Evolutionary conservation across 1,140 invertebrate species (phyloP), one percentile per base, ranked within the genome.

Genomic region (Drosophila equinoxialis): DNA sequence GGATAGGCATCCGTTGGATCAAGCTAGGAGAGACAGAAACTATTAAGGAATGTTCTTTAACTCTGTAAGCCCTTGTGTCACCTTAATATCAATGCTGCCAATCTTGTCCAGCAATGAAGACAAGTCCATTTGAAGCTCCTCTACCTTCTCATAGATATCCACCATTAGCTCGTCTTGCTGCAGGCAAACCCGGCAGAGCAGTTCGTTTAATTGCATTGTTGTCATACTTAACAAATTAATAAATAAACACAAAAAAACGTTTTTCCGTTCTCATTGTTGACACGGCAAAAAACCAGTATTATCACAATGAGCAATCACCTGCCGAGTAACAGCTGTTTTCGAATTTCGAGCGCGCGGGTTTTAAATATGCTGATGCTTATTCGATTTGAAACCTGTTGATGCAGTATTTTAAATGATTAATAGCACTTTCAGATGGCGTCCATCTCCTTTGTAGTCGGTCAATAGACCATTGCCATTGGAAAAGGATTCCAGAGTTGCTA

Each of bases 111-210:
- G 66, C 20, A 78, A 42, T 2, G 67, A 70, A 39, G 69, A 59
- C 6, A 90, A 51, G 42, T 90, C 68, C 23, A 68, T 51, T 26
- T 82, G 68, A 7, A 85, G 55, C 6, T 87, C 81, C 23, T 84
- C 75, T 1, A 81, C 72, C 17, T 73, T 54, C 10, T 87, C 81
- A n/a, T 70, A 82, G 4, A 87, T 72, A 30, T 74, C 64, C 6
- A 85, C 74, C 45, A 82, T 13, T 0, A 82, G 37, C 33, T 90
- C 79, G 5, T 82, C 65, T 55, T 81, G 79, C 11, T 85, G 60
- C 1, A 85, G 58, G 37, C 83, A 87, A 10, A 77, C 73, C 2
- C 74, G 71, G 39, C 84, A 85, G 17, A 66, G 42, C 4, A 79
- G 33, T 8, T 81, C 79, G 26, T 45, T 57, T 5, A 71, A 17